These are phyloP conservation scores for Sarcophilus harrisii DNA, from an alignment of 2,797 vertebrate species.

Conservation along the genomic window DNA sequence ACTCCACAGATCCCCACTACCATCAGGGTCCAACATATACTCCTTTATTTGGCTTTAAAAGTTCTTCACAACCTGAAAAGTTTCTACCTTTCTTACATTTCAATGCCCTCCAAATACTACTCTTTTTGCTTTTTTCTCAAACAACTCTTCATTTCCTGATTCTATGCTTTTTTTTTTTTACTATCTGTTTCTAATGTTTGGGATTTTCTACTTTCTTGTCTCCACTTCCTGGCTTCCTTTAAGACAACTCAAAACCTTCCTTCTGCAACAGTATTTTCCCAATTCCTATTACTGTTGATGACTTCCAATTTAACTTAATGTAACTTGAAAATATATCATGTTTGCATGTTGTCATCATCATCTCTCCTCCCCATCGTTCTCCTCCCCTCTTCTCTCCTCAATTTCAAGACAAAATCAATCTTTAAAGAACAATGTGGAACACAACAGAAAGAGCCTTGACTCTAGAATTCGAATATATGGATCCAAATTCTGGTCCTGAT, in stretches of 20 bases:
- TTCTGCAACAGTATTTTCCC: neutral
- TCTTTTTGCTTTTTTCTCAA: neutral
- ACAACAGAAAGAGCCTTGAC: neutral
- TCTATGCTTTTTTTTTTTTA: neutral
- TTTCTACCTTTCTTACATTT: neutral
- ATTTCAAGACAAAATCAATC: neutral
- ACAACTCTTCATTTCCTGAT: neutral
- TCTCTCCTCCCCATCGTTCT: too few species aligned
- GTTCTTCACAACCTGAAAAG: neutral
- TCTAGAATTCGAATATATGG: neutral
- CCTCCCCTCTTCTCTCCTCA: neutral
- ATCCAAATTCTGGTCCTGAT: neutral
- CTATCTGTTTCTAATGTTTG: neutral
- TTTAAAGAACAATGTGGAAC: neutral
- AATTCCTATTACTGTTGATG: neutral
- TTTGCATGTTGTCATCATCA: neutral
- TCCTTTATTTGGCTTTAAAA: neutral
- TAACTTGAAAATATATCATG: neutral
- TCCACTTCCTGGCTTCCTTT: neutral
- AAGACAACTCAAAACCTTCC: neutral
- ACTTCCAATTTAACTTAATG: neutral
- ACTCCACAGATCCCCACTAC: neutral
- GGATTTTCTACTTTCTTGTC: neutral
- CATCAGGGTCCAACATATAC: neutral
- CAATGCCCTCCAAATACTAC: neutral